These are phyloP conservation scores for Hydrolagus colliei DNA, from an alignment of 2,797 vertebrate species.

Conservation along the genomic window DNA sequence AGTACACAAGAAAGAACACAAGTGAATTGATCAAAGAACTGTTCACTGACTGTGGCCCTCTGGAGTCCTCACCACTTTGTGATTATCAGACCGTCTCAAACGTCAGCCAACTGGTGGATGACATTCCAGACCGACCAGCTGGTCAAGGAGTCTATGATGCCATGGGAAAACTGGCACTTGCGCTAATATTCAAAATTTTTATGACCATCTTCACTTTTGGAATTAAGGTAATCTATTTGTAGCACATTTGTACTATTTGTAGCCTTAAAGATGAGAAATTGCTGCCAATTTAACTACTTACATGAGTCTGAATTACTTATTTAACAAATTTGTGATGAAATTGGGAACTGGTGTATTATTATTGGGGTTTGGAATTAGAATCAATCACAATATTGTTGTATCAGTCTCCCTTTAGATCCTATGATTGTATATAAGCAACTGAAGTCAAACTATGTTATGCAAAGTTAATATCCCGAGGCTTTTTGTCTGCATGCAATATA, in stretches of 20 bases:
- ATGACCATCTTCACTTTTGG: constrained; percentile 99
- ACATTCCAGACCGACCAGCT: constrained; percentile 75
- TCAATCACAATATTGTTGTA: too few species aligned
- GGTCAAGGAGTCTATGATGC: constrained; percentile 87
- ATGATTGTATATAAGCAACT: too few species aligned
- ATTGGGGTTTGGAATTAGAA: too few species aligned
- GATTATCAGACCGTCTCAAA: constrained; percentile 96
- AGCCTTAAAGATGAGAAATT: background rate
- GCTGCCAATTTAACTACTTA: background rate
- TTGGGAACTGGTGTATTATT: background rate
- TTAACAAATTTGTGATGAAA: background rate
- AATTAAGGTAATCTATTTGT: constrained; percentile 72
- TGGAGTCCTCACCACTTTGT: constrained; percentile 91
- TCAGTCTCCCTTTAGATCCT: too few species aligned
- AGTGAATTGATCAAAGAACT: constrained; percentile 97
- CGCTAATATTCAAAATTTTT: constrained; percentile 95
- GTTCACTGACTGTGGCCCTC: constrained; percentile 91
- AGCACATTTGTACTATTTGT: background rate
- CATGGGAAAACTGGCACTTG: constrained; percentile 95
- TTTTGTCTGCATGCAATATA: too few species aligned
- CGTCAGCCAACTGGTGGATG: constrained; percentile 76
- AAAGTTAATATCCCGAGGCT: too few species aligned
- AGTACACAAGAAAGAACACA: constrained; percentile 92
- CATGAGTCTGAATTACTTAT: background rate
- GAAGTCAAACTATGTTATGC: too few species aligned